Conservation (phyloP, 2,888 invertebrate genomes). For the Brachyopa scutellaris region DNA sequence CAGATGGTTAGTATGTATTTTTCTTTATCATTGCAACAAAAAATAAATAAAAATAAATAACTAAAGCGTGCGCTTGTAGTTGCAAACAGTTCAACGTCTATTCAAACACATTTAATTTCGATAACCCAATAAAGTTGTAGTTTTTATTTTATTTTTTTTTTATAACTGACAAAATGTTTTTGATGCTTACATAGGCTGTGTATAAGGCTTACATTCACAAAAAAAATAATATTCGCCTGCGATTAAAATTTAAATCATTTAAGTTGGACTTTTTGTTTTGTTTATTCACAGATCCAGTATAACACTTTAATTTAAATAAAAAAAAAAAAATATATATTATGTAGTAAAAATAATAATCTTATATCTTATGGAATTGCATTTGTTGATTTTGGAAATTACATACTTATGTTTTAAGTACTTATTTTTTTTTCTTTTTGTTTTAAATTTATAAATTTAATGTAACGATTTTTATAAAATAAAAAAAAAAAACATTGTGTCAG, state of each 20-base stretch:
- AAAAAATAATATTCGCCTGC: slow-evolving; percentile 55
- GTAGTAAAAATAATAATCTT: slow-evolving; percentile 43
- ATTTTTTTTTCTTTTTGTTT: slow-evolving; percentile 70
- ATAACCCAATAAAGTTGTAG: slow-evolving; percentile 31
- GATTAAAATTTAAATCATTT: slow-evolving; percentile 26
- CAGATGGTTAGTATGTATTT: slow-evolving; percentile 64
- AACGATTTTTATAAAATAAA: slow-evolving; percentile 75
- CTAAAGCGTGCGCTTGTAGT: slow-evolving; percentile 71
- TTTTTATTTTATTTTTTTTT: slow-evolving; percentile 37
- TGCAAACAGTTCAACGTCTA: slow-evolving; percentile 60
- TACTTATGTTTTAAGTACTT: slow-evolving; percentile 18
- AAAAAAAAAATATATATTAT: slow-evolving; percentile 24
- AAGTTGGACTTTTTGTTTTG: neutral
- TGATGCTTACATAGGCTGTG: slow-evolving; percentile 79
- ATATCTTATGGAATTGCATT: slow-evolving; percentile 66
- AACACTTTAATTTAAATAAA: slow-evolving; percentile 22
- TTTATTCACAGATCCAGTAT: neutral
- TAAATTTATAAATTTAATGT: slow-evolving; percentile 62
- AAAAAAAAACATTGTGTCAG: slow-evolving; percentile 82
- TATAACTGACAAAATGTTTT: slow-evolving; percentile 82
- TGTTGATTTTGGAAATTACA: slow-evolving; percentile 58
- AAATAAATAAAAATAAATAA: slow-evolving; percentile 69
- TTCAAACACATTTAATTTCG: slow-evolving; percentile 34
- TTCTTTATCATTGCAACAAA: slow-evolving; percentile 68
- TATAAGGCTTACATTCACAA: slow-evolving; percentile 54